Percentiles rank a stretch among this genome's conserved stretches.
These are phyloP conservation scores for Geodia barretti DNA, from an alignment of 37 sponge, comb jelly and placozoan genomes.

Conservation along the genomic window DNA sequence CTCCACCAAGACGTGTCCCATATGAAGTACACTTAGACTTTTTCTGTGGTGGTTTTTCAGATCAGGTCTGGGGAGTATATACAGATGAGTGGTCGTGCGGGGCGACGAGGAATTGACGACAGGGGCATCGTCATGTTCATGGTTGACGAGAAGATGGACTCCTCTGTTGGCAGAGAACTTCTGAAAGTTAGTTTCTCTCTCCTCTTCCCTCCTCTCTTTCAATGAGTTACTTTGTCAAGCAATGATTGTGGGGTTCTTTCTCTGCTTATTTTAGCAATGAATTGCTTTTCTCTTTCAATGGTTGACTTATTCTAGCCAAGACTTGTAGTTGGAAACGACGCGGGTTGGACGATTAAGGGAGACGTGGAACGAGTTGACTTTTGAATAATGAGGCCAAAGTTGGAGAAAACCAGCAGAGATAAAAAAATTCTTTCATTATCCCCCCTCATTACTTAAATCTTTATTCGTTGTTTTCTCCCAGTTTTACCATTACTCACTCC, in stretches of 20 bases:
- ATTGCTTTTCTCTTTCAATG: too few relatives aligned
- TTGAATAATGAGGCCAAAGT: too few relatives aligned
- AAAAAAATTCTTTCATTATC: too few relatives aligned
- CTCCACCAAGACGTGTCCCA: too few relatives aligned
- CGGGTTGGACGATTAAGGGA: too few relatives aligned
- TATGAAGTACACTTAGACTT: background rate
- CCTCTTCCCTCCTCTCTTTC: background rate
- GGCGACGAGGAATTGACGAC: constrained; percentile 95
- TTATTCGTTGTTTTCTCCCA: constrained; percentile 19
- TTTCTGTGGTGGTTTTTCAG: constrained; percentile 21
- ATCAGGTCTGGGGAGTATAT: constrained; percentile 98
- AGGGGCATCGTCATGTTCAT: constrained; percentile 97
- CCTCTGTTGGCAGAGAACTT: constrained; percentile 78
- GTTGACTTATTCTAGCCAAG: too few relatives aligned
- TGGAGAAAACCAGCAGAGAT: too few relatives aligned
- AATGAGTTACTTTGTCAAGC: background rate
- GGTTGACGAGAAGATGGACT: constrained; percentile 96
- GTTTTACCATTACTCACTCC: background rate
- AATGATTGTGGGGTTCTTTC: constrained; percentile 51
- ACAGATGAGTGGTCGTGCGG: constrained; percentile 99
- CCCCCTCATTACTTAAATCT: constrained; percentile 53
- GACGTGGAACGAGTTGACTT: too few relatives aligned
- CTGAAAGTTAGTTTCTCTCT: constrained; percentile 43
- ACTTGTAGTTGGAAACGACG: too few relatives aligned
- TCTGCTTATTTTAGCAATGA: too few relatives aligned